phyloP scores from a whole-genome alignment of 2,113 vertebrate species.

The Eurystomus gularis region DNA sequence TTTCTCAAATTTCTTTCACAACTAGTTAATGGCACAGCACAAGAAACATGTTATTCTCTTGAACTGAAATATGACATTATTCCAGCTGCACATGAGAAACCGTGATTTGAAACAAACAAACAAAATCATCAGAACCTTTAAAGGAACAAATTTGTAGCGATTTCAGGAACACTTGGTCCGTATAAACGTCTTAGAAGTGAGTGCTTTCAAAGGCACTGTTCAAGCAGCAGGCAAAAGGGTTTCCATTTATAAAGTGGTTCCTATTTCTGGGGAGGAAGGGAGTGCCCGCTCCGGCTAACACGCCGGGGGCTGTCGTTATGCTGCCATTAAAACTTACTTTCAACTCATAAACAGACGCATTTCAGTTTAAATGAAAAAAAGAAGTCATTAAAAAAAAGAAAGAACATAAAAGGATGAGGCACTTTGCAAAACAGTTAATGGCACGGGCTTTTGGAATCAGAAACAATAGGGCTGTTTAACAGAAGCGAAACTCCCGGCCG shows the following conservation, averaged over 20 bases:
- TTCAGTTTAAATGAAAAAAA: constrained; percentile 29
- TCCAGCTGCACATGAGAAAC: neutral
- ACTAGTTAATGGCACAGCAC: neutral
- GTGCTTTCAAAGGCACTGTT: constrained; percentile 1
- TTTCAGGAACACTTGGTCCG: neutral
- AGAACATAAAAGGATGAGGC: neutral
- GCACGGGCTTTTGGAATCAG: neutral
- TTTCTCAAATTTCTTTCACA: neutral
- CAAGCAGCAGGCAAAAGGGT: constrained; percentile 1
- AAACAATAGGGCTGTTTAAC: neutral
- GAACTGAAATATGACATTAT: neutral
- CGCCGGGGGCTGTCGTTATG: rapidly evolving
- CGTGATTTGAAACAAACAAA: neutral
- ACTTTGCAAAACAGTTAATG: neutral
- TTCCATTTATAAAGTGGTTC: constrained; percentile 17
- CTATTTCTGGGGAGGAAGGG: constrained; percentile 35
- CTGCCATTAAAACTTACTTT: constrained; percentile 9
- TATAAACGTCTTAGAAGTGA: neutral
- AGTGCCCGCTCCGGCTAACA: neutral
- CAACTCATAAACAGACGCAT: constrained; percentile 6
- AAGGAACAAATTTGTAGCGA: neutral
- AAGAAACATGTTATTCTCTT: neutral
- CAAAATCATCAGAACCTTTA: neutral
- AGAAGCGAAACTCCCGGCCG: neutral
- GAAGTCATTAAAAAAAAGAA: neutral